Conservation (phyloP, 2,797 vertebrate genomes). For the Hippopotamyrus pictus region DNA sequence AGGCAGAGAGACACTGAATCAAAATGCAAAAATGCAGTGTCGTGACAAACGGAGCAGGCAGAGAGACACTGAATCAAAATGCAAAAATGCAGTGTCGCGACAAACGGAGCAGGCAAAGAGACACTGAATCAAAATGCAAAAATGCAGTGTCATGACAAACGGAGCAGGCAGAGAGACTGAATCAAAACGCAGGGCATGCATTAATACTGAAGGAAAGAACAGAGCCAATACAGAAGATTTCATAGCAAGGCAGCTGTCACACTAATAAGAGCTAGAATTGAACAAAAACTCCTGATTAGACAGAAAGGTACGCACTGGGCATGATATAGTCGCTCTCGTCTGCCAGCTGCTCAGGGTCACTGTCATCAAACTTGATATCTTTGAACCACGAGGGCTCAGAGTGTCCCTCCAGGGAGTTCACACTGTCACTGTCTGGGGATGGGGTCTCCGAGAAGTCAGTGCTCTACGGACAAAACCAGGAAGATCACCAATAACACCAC, state of each 20-base stretch:
- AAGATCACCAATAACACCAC: slow-evolving; percentile 8
- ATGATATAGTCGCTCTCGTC: slow-evolving; percentile 84
- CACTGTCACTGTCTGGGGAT: slow-evolving; percentile 92
- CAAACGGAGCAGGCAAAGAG: no score
- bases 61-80: not conserved
- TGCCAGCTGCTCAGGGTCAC: slow-evolving; percentile 88
- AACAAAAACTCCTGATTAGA: not conserved
- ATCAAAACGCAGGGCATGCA: not conserved
- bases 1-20: no score
- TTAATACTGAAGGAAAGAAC: not conserved
- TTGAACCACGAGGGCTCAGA: slow-evolving; percentile 98
- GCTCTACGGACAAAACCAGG: slow-evolving; percentile 57
- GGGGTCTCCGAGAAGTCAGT: slow-evolving; percentile 96
- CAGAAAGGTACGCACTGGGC: slow-evolving; percentile 60
- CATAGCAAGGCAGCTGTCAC: not conserved
- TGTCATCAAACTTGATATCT: slow-evolving; percentile 98
- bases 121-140: not conserved
- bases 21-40: no score
- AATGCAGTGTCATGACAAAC: not conserved
- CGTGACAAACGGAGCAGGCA: no score
- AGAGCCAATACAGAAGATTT: not conserved
- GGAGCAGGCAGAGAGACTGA: no score
- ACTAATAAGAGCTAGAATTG: not conserved
- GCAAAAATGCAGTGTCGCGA: not conserved
- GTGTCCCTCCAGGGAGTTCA: slow-evolving; percentile 93